Evolutionary conservation across 2,113 vertebrate species (phyloP), one percentile per base, ranked within the genome.

Genomic region (Candoia aspera): DNA sequence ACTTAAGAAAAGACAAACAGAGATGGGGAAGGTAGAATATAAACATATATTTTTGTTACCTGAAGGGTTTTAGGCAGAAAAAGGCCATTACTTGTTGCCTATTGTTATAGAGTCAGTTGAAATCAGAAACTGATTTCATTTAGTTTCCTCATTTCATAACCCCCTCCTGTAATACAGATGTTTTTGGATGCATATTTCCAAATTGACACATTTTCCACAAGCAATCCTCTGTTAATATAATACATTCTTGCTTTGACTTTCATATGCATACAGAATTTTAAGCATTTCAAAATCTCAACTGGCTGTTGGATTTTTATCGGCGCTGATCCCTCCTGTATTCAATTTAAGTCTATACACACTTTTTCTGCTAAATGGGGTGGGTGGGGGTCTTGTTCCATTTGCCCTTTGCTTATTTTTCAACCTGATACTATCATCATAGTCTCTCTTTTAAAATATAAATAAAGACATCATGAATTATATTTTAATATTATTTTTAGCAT

Each of bases 401-500:
- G 60, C 58, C 85, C 93, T 94, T 87, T 87, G 91, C 46, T 94
- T 88, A 95, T 95, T 96, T 95, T 83, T 42, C 86, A 85, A 53
- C 12, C 59, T 89, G 6, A 17, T 93, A 86, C 92, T 79, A 59
- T 90, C 62, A 93, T 23, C 13, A 4, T 1, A 89, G 89, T 26
- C 95, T 95, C 83, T 55, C 93, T 95, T 64, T 95, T 94, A 95
- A 94, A 73, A 73, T 73, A n/a, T 17, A 73, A 73, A 13, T 6
- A 8, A 73, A 2, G 37, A 84, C 93, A 91, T 90, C 46, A 79
- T 90, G 53, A 90, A 37, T 84, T 57, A 87, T 95, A 87, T 92
- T 95, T 95, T 95, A 68, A 73, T 95, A 92, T 94, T 93, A 95
- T 93, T 85, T 87, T 49, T 90, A 73, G 91, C 92, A 26, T 90